Conservation (phyloP, 2,797 vertebrate genomes). For the Diglossa cyanea region DNA sequence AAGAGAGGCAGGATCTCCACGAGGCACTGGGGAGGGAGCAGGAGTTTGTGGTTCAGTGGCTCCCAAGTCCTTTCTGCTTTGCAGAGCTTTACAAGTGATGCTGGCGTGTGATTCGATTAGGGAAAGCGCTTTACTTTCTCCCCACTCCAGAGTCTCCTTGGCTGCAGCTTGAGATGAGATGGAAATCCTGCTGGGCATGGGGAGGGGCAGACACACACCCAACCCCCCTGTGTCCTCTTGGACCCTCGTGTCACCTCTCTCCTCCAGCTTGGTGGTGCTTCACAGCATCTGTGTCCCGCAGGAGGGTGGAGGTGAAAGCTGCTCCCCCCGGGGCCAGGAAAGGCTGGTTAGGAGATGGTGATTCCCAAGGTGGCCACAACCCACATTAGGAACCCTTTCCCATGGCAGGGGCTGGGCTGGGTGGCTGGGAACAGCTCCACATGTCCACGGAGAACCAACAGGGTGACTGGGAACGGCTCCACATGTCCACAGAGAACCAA, state of each 20-base stretch:
- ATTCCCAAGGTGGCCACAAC: neutral
- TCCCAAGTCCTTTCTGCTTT: conserved; percentile 62
- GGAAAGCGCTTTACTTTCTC: conserved; percentile 16
- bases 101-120: conserved; percentile 66
- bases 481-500: too few relatives aligned
- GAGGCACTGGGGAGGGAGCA: neutral
- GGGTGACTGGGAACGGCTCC: too few relatives aligned
- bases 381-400: rapidly evolving
- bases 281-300: neutral
- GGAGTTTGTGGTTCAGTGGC: conserved; percentile 40
- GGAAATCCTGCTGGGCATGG: neutral
- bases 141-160: neutral
- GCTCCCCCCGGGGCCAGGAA: neutral
- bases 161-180: neutral
- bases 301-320: neutral
- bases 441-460: too few relatives aligned
- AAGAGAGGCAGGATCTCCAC: neutral
- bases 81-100: conserved; percentile 39
- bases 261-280: neutral
- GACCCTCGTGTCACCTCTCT: neutral
- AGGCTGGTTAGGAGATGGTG: neutral
- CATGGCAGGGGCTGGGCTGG: neutral
- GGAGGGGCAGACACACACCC: neutral
- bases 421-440: neutral
- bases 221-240: rapidly evolving